These are phyloP conservation scores for Gymnothorax reevesii DNA, from an alignment of 2,797 vertebrate species.

Conservation along the genomic window DNA sequence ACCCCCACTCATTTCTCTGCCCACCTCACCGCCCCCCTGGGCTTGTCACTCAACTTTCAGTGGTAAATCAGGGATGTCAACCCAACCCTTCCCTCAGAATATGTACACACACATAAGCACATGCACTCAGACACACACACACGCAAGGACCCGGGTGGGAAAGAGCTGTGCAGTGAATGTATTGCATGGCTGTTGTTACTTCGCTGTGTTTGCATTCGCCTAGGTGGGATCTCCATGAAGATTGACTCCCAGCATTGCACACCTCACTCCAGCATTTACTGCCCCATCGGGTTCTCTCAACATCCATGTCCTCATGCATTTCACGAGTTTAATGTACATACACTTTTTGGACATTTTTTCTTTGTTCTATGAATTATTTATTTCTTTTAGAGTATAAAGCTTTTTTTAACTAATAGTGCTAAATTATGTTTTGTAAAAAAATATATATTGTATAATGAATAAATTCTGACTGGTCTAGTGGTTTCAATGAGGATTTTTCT, in stretches of 20 bases:
- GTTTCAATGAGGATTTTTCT: conserved; percentile 27
- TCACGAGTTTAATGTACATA: conserved; percentile 57
- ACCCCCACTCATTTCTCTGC: conserved; percentile 25
- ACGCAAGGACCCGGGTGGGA: conserved; percentile 49
- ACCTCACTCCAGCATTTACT: conserved; percentile 25
- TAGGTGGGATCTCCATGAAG: conserved; percentile 68
- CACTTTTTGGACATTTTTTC: conserved; percentile 42
- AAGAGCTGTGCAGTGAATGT: conserved; percentile 66
- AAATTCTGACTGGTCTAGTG: conserved; percentile 41
- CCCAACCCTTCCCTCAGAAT: conserved; percentile 31
- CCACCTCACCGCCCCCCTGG: conserved; percentile 37
- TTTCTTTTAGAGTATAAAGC: conserved; percentile 64
- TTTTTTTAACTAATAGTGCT: conserved; percentile 41
- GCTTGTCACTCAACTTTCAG: conserved; percentile 63
- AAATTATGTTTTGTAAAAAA: conserved; percentile 47
- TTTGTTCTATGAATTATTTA: conserved; percentile 68
- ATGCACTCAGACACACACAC: conserved; percentile 34
- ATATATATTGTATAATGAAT: conserved; percentile 33
- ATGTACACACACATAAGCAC: conserved; percentile 37
- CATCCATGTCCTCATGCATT: conserved; percentile 47
- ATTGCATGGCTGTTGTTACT: conserved; percentile 60
- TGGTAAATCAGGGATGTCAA: conserved; percentile 61
- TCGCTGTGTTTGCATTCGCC: conserved; percentile 62
- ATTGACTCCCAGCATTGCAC: conserved; percentile 60
- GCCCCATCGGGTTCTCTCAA: neutral